Percentiles rank a stretch among this genome's conserved stretches.
Conservation (phyloP, 92 coral and sea anemone genomes). For the Metridium senile region DNA sequence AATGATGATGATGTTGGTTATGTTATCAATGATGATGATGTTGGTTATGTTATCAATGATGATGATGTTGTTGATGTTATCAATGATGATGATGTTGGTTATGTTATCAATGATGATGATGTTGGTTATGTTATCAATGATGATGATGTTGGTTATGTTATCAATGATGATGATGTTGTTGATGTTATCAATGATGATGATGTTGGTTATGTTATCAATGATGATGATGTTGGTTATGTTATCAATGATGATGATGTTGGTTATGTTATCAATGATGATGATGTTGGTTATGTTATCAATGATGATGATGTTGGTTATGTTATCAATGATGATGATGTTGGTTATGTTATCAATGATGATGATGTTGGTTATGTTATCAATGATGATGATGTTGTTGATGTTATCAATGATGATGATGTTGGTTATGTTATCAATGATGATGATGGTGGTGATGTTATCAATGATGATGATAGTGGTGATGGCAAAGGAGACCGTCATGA, state of each 20-base stretch:
- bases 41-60: background rate
- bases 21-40: background rate
- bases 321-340: background rate
- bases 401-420: background rate
- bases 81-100: background rate
- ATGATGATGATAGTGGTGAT: background rate
- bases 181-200: background rate
- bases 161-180: background rate
- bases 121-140: too few relatives aligned
- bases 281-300: background rate
- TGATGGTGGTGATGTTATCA: too few relatives aligned
- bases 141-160: background rate
- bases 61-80: background rate
- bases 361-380: background rate
- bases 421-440: background rate
- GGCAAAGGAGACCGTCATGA: background rate
- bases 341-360: background rate
- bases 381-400: background rate
- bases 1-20: background rate
- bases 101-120: background rate
- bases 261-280: background rate
- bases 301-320: background rate
- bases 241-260: background rate
- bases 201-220: background rate
- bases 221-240: background rate